These are phyloP conservation scores for Tenthredo amoena DNA, from an alignment of 2,888 invertebrate species.

Conservation along the genomic window DNA sequence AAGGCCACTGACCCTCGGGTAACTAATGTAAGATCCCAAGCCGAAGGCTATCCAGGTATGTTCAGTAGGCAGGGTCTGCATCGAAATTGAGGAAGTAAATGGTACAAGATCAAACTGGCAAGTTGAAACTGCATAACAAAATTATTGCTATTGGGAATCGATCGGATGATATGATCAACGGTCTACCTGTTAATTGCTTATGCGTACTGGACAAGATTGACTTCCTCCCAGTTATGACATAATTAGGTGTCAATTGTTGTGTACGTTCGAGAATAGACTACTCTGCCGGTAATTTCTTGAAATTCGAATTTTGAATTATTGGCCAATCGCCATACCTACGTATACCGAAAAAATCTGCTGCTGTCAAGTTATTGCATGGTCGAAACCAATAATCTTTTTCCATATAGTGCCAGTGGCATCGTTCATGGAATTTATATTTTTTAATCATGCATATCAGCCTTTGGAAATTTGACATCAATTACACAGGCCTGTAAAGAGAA, in stretches of 20 bases:
- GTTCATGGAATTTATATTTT: neutral
- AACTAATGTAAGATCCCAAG: neutral
- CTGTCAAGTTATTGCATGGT: neutral
- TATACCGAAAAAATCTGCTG: neutral
- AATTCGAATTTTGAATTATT: neutral
- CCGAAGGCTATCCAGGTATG: conserved; percentile 1
- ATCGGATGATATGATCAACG: neutral
- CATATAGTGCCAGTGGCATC: neutral
- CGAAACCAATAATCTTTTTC: neutral
- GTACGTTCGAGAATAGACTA: neutral
- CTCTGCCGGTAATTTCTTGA: neutral
- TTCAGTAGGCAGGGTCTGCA: neutral
- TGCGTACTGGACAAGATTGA: neutral
- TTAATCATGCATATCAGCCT: neutral
- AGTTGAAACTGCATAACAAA: neutral
- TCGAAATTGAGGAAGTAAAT: neutral
- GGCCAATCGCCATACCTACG: neutral
- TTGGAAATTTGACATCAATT: neutral
- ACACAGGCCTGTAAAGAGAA: too few relatives aligned
- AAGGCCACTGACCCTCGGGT: conserved; percentile 29
- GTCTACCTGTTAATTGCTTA: neutral
- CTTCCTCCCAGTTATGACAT: neutral
- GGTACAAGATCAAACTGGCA: neutral
- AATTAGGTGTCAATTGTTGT: too few relatives aligned
- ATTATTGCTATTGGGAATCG: neutral